These are phyloP conservation scores for Drosophila sturtevanti DNA, from an alignment of 1,140 invertebrate genomes.

Conservation along the genomic window DNA sequence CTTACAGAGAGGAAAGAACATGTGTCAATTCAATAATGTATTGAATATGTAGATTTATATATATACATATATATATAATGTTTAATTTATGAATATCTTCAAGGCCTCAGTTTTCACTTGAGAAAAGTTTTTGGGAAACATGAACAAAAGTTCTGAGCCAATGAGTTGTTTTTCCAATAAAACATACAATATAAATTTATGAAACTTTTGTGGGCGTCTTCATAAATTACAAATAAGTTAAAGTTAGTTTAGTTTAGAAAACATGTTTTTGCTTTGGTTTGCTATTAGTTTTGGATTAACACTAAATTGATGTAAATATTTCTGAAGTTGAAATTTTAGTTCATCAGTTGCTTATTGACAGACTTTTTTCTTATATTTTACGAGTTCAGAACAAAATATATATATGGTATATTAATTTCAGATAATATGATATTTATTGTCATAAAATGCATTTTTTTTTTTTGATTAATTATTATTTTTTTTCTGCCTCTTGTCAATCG, in stretches of 20 bases:
- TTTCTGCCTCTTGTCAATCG: no score
- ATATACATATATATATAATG: no score
- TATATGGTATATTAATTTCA: no score
- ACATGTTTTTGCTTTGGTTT: not conserved
- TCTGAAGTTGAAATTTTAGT: not conserved
- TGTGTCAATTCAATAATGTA: conserved; percentile 22
- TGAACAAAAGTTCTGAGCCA: not conserved
- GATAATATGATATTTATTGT: no score
- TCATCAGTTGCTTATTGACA: not conserved
- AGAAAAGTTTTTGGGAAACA: not conserved
- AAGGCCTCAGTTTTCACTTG: not conserved
- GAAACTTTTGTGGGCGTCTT: not conserved
- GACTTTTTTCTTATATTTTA: no score
- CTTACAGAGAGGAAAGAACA: not conserved
- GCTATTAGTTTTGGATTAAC: not conserved
- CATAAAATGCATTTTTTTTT: no score
- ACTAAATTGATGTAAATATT: not conserved
- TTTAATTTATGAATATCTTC: not conserved
- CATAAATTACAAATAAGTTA: not conserved
- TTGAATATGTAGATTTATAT: not conserved
- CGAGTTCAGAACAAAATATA: no score
- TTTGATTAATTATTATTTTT: no score
- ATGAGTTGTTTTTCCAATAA: not conserved
- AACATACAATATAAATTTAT: not conserved
- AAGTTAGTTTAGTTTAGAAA: not conserved